These are phyloP conservation scores for Poecilobothrus nobilitatus DNA, from an alignment of 2,888 invertebrate genomes.

Conservation along the genomic window DNA sequence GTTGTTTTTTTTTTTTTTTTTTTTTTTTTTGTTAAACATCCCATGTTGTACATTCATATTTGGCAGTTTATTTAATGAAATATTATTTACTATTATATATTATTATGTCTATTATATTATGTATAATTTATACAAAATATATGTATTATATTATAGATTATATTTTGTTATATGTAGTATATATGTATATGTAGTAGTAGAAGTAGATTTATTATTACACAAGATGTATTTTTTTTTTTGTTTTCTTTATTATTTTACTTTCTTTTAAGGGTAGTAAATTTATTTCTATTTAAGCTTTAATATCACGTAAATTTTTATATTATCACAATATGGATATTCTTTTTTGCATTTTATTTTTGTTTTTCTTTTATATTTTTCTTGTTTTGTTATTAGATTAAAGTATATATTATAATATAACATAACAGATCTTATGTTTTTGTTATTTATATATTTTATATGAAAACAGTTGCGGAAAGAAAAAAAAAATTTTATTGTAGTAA, in stretches of 20 bases:
- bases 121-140: too few relatives aligned
- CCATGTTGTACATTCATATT: neutral
- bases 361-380: too few relatives aligned
- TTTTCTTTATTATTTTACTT: too few relatives aligned
- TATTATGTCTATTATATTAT: neutral
- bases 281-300: slow-evolving; percentile 1
- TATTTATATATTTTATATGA: too few relatives aligned
- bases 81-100: neutral
- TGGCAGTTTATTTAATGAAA: neutral
- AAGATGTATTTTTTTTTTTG: neutral
- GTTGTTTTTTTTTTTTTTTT: too few relatives aligned
- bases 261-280: neutral
- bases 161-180: neutral
- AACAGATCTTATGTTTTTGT: too few relatives aligned
- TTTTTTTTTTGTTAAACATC: too few relatives aligned
- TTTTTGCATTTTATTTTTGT: too few relatives aligned
- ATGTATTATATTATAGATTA: neutral
- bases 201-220: neutral
- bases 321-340: neutral
- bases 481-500: too few relatives aligned
- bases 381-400: neutral
- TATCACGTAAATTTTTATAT: slow-evolving; percentile 6
- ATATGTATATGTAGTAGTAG: neutral
- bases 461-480: too few relatives aligned
- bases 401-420: too few relatives aligned